A percentile compares a stretch with the other conserved stretches of the same genome.
Conservation (phyloP, 2,888 invertebrate species). For the Myopa testacea region DNA sequence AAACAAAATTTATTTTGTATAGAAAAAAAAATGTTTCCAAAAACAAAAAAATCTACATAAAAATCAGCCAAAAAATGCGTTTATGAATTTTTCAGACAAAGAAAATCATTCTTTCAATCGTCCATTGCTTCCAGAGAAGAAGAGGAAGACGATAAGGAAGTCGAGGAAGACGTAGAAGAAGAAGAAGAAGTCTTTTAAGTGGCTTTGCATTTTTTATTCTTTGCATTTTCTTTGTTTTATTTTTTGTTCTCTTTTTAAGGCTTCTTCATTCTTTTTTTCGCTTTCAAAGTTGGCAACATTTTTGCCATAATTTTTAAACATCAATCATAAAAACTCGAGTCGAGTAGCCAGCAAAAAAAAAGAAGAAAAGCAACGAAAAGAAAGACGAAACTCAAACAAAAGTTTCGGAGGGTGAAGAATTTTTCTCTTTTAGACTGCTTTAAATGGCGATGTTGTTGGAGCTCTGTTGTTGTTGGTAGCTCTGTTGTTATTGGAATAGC, state of each 20-base stretch:
- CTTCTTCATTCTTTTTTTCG: background rate
- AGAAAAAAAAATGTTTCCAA: background rate
- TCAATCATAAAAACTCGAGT: slow-evolving; percentile 7
- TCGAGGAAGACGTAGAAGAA: too few relatives aligned
- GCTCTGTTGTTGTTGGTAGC: background rate
- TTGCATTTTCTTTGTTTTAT: background rate
- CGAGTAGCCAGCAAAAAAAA: background rate
- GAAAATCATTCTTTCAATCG: background rate
- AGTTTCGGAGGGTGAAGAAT: background rate
- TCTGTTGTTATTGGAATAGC: too few relatives aligned
- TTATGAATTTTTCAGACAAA: too few relatives aligned
- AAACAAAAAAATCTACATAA: background rate
- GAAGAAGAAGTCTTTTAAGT: slow-evolving; percentile 13
- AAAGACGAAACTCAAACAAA: too few relatives aligned
- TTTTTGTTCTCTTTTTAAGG: too few relatives aligned
- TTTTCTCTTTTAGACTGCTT: background rate
- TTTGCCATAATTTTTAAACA: background rate
- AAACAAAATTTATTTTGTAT: background rate
- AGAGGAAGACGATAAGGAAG: too few relatives aligned
- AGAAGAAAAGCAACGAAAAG: background rate
- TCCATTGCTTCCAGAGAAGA: too few relatives aligned
- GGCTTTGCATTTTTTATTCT: background rate
- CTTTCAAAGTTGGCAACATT: background rate
- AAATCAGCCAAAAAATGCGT: background rate
- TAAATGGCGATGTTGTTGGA: background rate